A percentile compares a stretch with the other conserved stretches of the same genome.
These are phyloP conservation scores for Teleogryllus oceanicus DNA, from an alignment of 2,888 invertebrate species.

Conservation along the genomic window DNA sequence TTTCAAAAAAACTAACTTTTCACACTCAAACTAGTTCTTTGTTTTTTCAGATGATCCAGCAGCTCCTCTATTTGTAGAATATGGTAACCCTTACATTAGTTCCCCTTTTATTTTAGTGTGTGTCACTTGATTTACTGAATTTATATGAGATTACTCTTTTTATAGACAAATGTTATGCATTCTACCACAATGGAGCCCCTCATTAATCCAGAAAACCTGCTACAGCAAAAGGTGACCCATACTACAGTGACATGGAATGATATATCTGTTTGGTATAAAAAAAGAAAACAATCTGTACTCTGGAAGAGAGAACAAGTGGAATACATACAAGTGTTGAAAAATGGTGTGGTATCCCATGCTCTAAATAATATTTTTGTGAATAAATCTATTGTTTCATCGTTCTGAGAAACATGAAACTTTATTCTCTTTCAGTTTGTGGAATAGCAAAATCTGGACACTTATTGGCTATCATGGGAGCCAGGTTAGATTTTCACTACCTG, in stretches of 20 bases:
- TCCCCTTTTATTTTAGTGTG: no score
- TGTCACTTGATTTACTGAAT: no score
- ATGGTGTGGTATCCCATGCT: constrained; percentile 47
- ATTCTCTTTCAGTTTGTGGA: constrained; percentile 61
- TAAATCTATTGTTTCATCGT: not conserved
- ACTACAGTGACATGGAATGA: constrained; percentile 52
- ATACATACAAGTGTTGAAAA: constrained; percentile 54
- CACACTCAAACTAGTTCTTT: no score
- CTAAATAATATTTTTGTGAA: no score
- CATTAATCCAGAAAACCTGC: not conserved
- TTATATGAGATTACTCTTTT: no score
- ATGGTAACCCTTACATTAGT: no score
- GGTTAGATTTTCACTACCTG: constrained; percentile 48
- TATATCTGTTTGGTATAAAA: constrained; percentile 53
- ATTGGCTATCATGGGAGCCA: constrained; percentile 71
- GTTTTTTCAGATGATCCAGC: no score
- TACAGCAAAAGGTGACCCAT: not conserved
- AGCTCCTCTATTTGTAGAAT: no score
- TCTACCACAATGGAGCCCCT: not conserved
- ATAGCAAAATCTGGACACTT: constrained; percentile 64
- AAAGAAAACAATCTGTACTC: constrained; percentile 51
- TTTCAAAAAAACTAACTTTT: no score
- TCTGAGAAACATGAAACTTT: constrained; percentile 24
- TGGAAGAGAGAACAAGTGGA: constrained; percentile 53
- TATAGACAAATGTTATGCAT: no score